A percentile compares a stretch with the other conserved stretches of the same genome.
Conservation (phyloP, 2,797 vertebrate species). For the Mareca strepera region DNA sequence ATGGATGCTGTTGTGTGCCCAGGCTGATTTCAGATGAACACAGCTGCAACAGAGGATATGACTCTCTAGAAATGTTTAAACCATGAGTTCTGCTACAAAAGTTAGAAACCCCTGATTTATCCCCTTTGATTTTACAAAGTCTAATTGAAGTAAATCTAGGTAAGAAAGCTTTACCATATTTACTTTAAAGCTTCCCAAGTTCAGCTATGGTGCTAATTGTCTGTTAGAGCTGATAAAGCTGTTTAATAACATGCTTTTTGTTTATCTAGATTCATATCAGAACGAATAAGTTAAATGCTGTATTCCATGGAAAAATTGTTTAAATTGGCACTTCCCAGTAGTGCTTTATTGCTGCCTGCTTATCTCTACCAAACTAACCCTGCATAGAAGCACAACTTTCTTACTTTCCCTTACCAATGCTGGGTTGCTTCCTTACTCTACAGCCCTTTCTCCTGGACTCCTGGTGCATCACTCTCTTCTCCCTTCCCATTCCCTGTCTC, state of each 20-base stretch:
- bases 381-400: neutral
- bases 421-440: neutral
- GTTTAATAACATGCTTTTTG: neutral
- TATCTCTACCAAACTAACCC: neutral
- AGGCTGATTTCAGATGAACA: neutral
- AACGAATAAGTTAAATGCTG: neutral
- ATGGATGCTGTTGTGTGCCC: neutral
- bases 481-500: neutral
- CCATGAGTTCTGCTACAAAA: neutral
- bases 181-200: neutral
- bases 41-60: neutral
- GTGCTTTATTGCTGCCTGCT: neutral
- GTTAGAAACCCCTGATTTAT: neutral
- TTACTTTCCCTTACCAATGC: neutral
- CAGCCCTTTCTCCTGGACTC: neutral
- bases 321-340: neutral
- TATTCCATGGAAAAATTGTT: neutral
- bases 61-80: neutral
- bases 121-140: neutral
- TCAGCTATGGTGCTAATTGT: neutral
- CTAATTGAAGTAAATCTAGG: neutral
- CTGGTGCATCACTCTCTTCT: neutral
- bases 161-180: neutral
- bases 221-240: neutral
- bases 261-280: neutral